phyloP scores from a whole-genome alignment of 2,888 invertebrate genomes.

The Cacoxenus indagator region DNA sequence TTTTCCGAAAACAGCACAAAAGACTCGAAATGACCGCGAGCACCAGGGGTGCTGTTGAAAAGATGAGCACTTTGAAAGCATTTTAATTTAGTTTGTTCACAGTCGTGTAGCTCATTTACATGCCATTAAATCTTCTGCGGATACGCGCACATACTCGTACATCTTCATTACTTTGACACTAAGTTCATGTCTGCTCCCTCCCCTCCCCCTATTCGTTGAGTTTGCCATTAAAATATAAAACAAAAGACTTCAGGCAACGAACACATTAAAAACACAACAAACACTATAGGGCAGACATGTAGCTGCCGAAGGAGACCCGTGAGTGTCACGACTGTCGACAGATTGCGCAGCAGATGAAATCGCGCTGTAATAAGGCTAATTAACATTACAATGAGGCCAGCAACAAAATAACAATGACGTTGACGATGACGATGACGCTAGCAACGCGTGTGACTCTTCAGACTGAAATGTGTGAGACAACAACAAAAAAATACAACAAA shows the following conservation, averaged over 20 bases:
- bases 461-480: constrained; percentile 8
- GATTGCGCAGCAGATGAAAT: constrained; percentile 17
- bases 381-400: constrained; percentile 34
- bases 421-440: neutral
- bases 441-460: constrained; percentile 20
- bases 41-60: neutral
- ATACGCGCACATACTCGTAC: constrained; percentile 2
- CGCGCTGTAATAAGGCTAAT: constrained; percentile 37
- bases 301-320: neutral
- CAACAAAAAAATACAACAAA: neutral
- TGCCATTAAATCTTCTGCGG: constrained; percentile 36
- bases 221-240: constrained; percentile 11
- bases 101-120: constrained; percentile 33
- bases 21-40: neutral
- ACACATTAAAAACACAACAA: constrained; percentile 16
- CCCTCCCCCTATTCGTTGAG: neutral
- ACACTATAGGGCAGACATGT: neutral
- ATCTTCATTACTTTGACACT: constrained; percentile 40
- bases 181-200: neutral
- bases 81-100: constrained; percentile 21
- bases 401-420: constrained; percentile 20
- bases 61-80: neutral
- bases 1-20: constrained; percentile 2
- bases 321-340: constrained; percentile 10
- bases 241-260: constrained; percentile 27